Percentiles rank a stretch among this genome's conserved stretches.
phyloP scores from a whole-genome alignment of 2,113 vertebrate species.

The Cryptomyrus ogoouensis region DNA sequence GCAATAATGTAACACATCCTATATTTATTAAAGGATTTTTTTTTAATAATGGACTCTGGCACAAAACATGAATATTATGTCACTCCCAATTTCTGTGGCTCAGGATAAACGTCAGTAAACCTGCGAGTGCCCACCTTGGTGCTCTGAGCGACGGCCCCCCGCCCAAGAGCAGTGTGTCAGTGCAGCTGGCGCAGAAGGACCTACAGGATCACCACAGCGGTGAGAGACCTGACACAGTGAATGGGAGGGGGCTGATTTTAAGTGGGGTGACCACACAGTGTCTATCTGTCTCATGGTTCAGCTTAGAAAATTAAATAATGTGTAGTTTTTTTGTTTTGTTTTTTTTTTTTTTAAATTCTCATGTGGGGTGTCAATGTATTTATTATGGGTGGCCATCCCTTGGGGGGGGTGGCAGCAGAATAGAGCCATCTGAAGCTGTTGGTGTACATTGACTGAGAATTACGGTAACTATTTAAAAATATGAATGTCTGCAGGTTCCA shows the following conservation, averaged over 20 bases:
- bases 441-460: background rate
- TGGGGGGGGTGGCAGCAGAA: too few species aligned
- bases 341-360: background rate
- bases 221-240: slow-evolving; percentile 11
- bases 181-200: slow-evolving; percentile 52
- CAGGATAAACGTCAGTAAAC: slow-evolving; percentile 62
- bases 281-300: background rate
- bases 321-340: background rate
- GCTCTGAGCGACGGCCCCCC: slow-evolving; percentile 50
- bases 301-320: background rate
- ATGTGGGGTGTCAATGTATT: background rate
- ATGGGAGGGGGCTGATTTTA: too few species aligned
- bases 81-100: slow-evolving; percentile 5
- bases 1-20: background rate
- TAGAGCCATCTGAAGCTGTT: background rate
- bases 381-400: background rate
- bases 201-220: slow-evolving; percentile 60
- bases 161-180: slow-evolving; percentile 44
- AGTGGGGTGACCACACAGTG: background rate
- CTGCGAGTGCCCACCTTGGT: slow-evolving; percentile 43
- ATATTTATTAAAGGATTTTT: background rate
- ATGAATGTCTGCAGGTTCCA: background rate
- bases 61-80: background rate
- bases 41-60: background rate
- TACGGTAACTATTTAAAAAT: background rate